These are phyloP conservation scores for Gouania willdenowi DNA, from an alignment of 2,797 vertebrate species.

Conservation along the genomic window DNA sequence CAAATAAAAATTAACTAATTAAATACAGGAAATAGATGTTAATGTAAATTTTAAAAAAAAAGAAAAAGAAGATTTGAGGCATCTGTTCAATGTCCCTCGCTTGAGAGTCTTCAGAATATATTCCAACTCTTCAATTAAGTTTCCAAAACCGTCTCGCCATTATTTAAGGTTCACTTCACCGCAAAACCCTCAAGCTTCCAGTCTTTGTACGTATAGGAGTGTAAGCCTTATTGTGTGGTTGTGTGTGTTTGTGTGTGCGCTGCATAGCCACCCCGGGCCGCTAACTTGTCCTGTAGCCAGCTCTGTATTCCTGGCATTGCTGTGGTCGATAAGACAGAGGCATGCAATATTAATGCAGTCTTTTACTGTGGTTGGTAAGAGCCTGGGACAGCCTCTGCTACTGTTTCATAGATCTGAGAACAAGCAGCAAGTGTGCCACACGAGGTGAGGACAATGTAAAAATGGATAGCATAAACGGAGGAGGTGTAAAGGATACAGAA, in stretches of 20 bases:
- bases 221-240: too few species aligned
- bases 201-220: too few species aligned
- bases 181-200: constrained; percentile 15
- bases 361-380: constrained; percentile 71
- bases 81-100: too few species aligned
- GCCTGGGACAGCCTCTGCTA: constrained; percentile 55
- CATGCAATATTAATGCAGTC: constrained; percentile 76
- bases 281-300: constrained; percentile 60
- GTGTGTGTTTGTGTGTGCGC: constrained; percentile 15
- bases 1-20: too few species aligned
- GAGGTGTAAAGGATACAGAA: neutral
- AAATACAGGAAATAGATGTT: too few species aligned
- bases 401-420: constrained; percentile 58
- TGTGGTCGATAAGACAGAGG: constrained; percentile 70
- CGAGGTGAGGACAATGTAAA: constrained; percentile 29
- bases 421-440: constrained; percentile 48
- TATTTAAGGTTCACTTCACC: constrained; percentile 12
- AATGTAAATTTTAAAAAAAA: too few species aligned
- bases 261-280: constrained; percentile 39
- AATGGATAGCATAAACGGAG: constrained; percentile 12
- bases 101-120: too few species aligned
- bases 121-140: too few species aligned
- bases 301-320: constrained; percentile 70
- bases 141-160: too few species aligned
- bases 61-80: neutral